Percentiles rank a stretch among this genome's conserved stretches.
Evolutionary conservation across 2,888 invertebrate species (phyloP).

Genomic region (Smittia aterrima): DNA sequence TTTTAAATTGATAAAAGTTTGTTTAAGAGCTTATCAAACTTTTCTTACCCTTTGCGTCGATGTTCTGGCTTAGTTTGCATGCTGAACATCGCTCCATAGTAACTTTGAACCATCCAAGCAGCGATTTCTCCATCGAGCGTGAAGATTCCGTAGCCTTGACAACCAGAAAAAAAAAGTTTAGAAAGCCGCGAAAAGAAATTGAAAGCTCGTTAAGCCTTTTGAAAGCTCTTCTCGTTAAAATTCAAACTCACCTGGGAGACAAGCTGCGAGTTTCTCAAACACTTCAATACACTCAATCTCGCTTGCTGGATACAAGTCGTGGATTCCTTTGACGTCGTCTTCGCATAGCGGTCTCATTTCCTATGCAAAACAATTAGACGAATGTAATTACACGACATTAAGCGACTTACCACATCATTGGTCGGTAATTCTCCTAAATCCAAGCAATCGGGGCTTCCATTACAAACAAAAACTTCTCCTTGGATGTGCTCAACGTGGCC

Average conservation of each 20-base stretch:
- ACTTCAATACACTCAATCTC: slow-evolving; percentile 83
- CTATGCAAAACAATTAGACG: slow-evolving; percentile 51
- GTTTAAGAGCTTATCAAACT: slow-evolving; percentile 40
- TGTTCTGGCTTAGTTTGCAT: slow-evolving; percentile 82
- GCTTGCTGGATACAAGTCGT: slow-evolving; percentile 83
- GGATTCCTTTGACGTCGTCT: slow-evolving; percentile 77
- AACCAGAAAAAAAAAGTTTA: neutral
- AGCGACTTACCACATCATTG: slow-evolving; percentile 34
- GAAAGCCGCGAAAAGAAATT: too few species aligned
- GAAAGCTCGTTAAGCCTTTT: too few species aligned
- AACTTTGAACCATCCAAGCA: slow-evolving; percentile 89
- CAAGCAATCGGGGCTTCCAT: slow-evolving; percentile 61
- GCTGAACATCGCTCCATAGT: slow-evolving; percentile 89
- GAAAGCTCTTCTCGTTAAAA: neutral
- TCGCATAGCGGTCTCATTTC: slow-evolving; percentile 73
- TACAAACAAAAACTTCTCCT: slow-evolving; percentile 77
- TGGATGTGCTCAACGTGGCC: slow-evolving; percentile 71
- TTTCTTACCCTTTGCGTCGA: slow-evolving; percentile 63
- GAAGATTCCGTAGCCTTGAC: slow-evolving; percentile 72
- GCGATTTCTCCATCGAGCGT: slow-evolving; percentile 67
- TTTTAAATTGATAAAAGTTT: slow-evolving; percentile 50
- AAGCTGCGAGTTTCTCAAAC: slow-evolving; percentile 74
- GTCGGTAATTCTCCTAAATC: slow-evolving; percentile 55
- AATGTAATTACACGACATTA: too few species aligned
- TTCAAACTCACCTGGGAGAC: slow-evolving; percentile 58